Base-by-base conservation (phyloP, 2,888 invertebrate genomes). In the Neuroscelio doddi region DNA sequence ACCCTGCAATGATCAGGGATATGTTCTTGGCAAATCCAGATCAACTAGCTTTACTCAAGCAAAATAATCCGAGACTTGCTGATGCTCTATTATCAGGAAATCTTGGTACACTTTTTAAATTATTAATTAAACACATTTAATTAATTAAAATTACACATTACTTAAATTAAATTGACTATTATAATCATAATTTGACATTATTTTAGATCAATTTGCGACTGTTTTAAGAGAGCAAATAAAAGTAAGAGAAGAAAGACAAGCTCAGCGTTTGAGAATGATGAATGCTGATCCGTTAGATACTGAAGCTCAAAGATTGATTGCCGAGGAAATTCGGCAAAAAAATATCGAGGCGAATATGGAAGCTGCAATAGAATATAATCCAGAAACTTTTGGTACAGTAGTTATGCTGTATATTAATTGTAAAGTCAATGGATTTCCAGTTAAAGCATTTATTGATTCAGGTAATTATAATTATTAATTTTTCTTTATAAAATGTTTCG, bases 291-390 rank as follows among this genome's bases (percentile, higher is more conserved):
- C 97, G 0, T 97, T 98, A 82, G 97, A 97, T 85, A 92, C 95
- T 0, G 97, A 97, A 84, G 95, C 97, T 0, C 98, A 98, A 85
- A 89, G 93, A 64, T 88, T 96, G 78, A 98, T 98, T 72, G 97
- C 97, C 1, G 97, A 97, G 82, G 96, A 97, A 86, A 98, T 98
- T 68, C 89, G 93, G 74, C 95, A 93, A 79, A 94, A 97, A 82
- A 98, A 98, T 85, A 96, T 98, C 67, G 96, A 98, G 85, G 95
- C 96, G 0, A 98, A 98, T 80, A 98, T 98, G 97, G 96, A 98
- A 82, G 96, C 96, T 0, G 98, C 98, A 0, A 96, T 98, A 91
- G 98, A 99, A 82, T 96, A 96, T 83, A 96, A 97, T 85, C 99
- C 99, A 0, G 99, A 99, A 86, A 96, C 95, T 38, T 98, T 98